These are phyloP conservation scores for Synaphobranchus kaupii DNA, from an alignment of 2,797 vertebrate genomes.

Conservation along the genomic window DNA sequence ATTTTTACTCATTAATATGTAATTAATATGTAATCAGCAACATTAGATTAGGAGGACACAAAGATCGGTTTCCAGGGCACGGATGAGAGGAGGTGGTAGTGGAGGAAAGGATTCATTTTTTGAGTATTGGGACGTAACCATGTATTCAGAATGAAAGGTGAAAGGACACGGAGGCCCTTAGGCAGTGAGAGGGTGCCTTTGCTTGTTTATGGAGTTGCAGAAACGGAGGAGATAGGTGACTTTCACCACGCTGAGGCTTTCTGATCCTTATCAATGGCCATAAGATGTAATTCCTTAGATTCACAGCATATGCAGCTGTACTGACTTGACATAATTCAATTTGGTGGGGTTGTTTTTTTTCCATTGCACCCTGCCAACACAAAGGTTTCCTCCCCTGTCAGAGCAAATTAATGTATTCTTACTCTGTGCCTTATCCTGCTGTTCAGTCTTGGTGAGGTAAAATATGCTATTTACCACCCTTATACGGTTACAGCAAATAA, in stretches of 20 bases:
- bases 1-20: too few species aligned
- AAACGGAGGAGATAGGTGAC: background rate
- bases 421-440: background rate
- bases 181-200: background rate
- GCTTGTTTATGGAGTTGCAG: background rate
- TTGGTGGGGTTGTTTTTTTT: too few species aligned
- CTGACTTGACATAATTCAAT: too few species aligned
- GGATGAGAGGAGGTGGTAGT: too few species aligned
- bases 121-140: too few species aligned
- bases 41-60: too few species aligned
- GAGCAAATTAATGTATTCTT: background rate
- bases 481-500: background rate
- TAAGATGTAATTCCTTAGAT: background rate
- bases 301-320: too few species aligned
- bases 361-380: background rate
- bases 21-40: too few species aligned
- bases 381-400: background rate
- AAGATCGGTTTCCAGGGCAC: too few species aligned
- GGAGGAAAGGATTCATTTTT: too few species aligned
- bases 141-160: background rate
- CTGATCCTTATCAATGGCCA: background rate
- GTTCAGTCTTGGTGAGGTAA: background rate
- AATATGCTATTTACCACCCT: background rate
- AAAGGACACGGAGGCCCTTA: background rate
- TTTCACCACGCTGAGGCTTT: background rate